phyloP scores from a whole-genome alignment of 1,140 invertebrate species.

The Drosophila pachea region DNA sequence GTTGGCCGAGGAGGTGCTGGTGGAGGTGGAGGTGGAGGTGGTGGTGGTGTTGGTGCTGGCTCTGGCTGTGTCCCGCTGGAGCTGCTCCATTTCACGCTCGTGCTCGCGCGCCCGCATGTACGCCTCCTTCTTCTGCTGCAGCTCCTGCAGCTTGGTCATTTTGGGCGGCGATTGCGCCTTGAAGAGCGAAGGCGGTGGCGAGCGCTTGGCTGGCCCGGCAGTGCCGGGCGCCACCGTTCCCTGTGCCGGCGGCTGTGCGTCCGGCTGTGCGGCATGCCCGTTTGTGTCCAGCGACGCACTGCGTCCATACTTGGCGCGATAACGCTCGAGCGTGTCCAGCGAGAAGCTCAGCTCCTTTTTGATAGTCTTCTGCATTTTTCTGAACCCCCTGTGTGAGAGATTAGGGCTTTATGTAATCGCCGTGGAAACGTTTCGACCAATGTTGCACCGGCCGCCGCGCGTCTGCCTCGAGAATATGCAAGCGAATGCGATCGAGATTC shows the following conservation, averaged over 20 bases:
- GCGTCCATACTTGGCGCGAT: constrained; percentile 64
- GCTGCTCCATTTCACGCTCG: constrained; percentile 61
- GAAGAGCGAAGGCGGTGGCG: constrained; percentile 42
- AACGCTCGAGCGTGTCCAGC: constrained; percentile 66
- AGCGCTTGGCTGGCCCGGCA: neutral
- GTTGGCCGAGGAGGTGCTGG: constrained; percentile 12
- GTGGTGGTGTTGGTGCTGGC: neutral
- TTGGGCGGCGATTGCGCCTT: constrained; percentile 54
- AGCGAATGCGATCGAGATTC: constrained; percentile 53
- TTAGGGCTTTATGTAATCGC: constrained; percentile 61
- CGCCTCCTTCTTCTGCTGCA: constrained; percentile 66
- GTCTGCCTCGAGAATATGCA: constrained; percentile 66
- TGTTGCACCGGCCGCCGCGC: constrained; percentile 50
- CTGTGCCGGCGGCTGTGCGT: constrained; percentile 3
- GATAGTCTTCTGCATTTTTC: constrained; percentile 59
- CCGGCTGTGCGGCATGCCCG: constrained; percentile 30
- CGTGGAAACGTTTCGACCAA: constrained; percentile 42
- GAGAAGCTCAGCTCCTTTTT: constrained; percentile 72
- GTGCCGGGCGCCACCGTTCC: neutral
- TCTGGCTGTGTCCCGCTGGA: constrained; percentile 47
- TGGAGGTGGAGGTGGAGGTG: neutral
- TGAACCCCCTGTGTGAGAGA: too few species aligned
- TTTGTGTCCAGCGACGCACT: constrained; percentile 64
- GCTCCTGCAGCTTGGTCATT: constrained; percentile 61
- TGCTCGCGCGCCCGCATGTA: constrained; percentile 58